phyloP scores from a whole-genome alignment of 2,113 vertebrate species.

The Leptosomus discolor region DNA sequence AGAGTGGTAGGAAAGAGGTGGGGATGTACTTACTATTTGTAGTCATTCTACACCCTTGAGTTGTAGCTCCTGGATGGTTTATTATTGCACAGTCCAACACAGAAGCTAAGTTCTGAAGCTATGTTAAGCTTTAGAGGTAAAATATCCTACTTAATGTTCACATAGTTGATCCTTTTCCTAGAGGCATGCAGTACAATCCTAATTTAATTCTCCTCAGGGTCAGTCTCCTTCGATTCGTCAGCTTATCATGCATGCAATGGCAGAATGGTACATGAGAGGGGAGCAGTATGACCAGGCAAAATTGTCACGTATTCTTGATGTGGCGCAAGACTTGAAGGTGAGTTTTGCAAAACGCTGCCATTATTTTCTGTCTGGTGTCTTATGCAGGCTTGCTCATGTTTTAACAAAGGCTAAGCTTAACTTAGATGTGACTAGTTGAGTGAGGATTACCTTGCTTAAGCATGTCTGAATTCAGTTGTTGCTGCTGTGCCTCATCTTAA shows the following conservation, averaged over 20 bases:
- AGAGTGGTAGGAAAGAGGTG: background rate
- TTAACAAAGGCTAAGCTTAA: background rate
- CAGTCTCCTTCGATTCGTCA: slow-evolving; percentile 99
- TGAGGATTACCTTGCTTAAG: background rate
- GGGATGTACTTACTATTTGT: background rate
- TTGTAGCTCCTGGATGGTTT: background rate
- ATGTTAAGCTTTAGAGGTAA: background rate
- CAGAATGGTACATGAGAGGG: slow-evolving; percentile 99
- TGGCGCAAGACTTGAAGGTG: slow-evolving; percentile 99
- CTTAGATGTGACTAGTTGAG: background rate
- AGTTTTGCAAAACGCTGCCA: background rate
- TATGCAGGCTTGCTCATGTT: background rate
- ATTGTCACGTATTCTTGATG: slow-evolving; percentile 96
- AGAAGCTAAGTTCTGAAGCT: background rate
- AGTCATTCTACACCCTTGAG: background rate
- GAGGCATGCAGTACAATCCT: background rate
- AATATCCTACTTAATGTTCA: background rate
- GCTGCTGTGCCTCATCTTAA: background rate
- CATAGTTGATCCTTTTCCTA: background rate
- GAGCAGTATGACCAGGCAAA: slow-evolving; percentile 99
- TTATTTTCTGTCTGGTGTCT: background rate
- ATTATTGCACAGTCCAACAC: background rate
- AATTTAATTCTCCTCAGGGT: slow-evolving; percentile 76
- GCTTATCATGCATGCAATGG: slow-evolving; percentile 99
- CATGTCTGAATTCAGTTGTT: background rate